Conservation (phyloP, 2,797 vertebrate species). For the Acestrorhynchus altus region DNA sequence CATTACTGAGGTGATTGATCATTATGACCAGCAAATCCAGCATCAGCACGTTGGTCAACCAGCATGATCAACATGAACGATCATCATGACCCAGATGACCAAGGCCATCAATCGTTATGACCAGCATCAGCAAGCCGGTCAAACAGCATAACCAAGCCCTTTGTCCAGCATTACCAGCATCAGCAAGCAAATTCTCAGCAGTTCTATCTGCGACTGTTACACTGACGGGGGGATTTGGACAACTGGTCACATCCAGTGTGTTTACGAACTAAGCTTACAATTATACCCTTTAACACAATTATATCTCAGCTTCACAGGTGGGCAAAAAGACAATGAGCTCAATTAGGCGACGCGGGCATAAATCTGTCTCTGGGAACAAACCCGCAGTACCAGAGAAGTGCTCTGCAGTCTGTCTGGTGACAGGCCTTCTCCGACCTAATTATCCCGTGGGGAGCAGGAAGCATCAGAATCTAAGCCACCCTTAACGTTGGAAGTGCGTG, state of each 20-base stretch:
- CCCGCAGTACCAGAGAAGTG: not conserved
- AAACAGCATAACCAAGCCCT: too few species aligned
- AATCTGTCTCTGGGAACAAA: not conserved
- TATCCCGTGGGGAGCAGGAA: not conserved
- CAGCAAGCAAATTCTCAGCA: too few species aligned
- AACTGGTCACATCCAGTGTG: not conserved
- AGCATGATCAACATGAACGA: too few species aligned
- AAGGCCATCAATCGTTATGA: too few species aligned
- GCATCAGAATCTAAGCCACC: not conserved
- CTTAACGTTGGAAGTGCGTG: not conserved
- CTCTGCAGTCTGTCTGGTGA: not conserved
- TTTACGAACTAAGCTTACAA: not conserved
- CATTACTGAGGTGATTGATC: too few species aligned
- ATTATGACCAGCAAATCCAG: too few species aligned
- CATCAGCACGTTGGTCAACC: too few species aligned
- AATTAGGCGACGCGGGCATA: not conserved
- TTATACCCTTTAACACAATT: not conserved
- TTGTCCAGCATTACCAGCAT: too few species aligned
- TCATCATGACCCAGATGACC: too few species aligned
- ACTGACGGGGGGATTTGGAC: too few species aligned
- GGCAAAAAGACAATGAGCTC: not conserved
- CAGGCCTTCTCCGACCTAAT: not conserved
- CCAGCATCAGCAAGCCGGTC: too few species aligned
- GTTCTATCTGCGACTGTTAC: too few species aligned
- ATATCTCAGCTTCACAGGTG: not conserved